Base-by-base conservation (phyloP, 2,113 vertebrate genomes). In the Coptodon rendalli region DNA sequence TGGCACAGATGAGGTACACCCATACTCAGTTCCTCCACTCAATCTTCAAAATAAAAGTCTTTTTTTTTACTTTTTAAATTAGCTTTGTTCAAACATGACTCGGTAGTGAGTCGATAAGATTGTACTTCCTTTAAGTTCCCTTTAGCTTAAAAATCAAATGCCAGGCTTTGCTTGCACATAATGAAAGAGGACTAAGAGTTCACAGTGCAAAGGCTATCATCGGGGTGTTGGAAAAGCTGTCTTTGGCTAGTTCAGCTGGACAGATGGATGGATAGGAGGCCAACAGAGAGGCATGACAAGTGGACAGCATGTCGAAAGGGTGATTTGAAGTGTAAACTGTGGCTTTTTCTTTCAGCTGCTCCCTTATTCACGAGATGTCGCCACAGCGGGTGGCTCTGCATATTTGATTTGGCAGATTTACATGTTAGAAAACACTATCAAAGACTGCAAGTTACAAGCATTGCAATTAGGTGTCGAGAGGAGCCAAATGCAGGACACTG, bases 1-100 rank as follows among this genome's bases (percentile, higher is more conserved):
- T 99, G 59, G 97, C 97, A 82, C 97, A 98, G 53, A 98, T 99
- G 97, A 99, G 98, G 98, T 99, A 95, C 57, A 91, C 5, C 31
- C 43, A 12, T 5, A 52, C 22, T 5, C 22, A 17, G 17, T 19
- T 13, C 27, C 17, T 71, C 2, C 11, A 10, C 40, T 38, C 59
- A 52, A 5, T 27, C 73, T 50, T 54, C 4, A 34, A 9, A 31
- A 78, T 29, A 78, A 78, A n/a, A 78, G 3, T 3, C 16, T 48
- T 6, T 63, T 31, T 40, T 11, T 2, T 17, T 11, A 76, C 17
- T 34, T 34, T 52, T 52, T n/a, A 78, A 29, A 31, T 50, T 50
- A 31, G 22, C 27, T 78, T 78, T 78, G 43, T 13, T 78, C 3
- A 78, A 50, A 78, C 50, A 50, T 78, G 27, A 31, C 16, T 78